Conservation (phyloP, 2,113 vertebrate genomes). For the Pterocles orientalis region DNA sequence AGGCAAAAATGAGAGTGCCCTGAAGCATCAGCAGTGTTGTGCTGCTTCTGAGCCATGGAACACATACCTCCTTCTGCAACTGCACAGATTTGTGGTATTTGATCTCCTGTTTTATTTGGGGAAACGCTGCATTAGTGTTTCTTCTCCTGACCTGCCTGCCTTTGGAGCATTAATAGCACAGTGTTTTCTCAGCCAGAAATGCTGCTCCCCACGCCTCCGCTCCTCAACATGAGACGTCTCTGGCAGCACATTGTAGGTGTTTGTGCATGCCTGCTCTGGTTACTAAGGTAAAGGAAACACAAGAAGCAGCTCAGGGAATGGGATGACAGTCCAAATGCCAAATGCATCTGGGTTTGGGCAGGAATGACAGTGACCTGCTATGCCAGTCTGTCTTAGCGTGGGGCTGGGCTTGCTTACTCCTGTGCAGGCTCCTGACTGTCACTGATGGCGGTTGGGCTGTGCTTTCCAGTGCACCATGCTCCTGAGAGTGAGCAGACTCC, state of each 20-base stretch:
- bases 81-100: neutral
- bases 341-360: neutral
- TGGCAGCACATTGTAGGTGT: slow-evolving; percentile 30
- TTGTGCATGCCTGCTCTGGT: slow-evolving; percentile 21
- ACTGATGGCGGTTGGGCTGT: neutral
- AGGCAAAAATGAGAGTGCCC: neutral
- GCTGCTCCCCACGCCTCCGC: neutral
- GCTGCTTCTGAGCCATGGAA: neutral
- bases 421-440: neutral
- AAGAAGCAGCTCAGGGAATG: neutral
- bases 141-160: neutral
- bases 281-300: slow-evolving; percentile 36
- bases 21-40: neutral
- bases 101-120: neutral
- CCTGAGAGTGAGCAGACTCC: neutral
- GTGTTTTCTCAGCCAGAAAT: slow-evolving; percentile 16
- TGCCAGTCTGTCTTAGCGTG: neutral
- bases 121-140: neutral
- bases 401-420: neutral
- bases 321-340: neutral
- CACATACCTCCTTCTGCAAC: neutral
- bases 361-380: neutral
- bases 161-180: neutral
- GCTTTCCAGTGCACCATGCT: neutral
- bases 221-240: neutral